Percentiles rank a stretch among this genome's conserved stretches.
These are phyloP conservation scores for Diarsia brunnea DNA, from an alignment of 2,888 invertebrate genomes.

Conservation along the genomic window DNA sequence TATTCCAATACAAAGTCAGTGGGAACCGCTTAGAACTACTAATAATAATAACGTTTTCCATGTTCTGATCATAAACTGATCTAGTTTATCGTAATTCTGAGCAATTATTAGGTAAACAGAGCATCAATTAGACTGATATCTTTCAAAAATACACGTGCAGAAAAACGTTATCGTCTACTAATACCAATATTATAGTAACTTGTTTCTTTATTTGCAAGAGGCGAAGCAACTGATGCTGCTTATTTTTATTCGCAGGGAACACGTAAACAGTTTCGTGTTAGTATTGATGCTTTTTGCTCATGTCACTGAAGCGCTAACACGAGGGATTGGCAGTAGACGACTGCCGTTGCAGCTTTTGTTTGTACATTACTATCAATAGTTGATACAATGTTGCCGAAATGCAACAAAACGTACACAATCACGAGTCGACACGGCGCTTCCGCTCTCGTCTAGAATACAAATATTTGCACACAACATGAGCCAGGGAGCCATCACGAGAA, in stretches of 20 bases:
- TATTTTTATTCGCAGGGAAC: constrained; percentile 30
- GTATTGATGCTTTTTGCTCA: constrained; percentile 48
- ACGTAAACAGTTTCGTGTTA: constrained; percentile 43
- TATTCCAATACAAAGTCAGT: constrained; percentile 57
- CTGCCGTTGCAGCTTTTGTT: constrained; percentile 48
- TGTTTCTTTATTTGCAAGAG: constrained; percentile 23
- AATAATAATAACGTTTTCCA: constrained; percentile 41
- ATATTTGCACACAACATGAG: constrained; percentile 70
- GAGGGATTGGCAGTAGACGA: constrained; percentile 50
- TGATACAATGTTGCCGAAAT: constrained; percentile 67
- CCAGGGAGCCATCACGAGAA: constrained; percentile 43
- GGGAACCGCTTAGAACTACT: constrained; percentile 41
- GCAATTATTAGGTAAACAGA: constrained; percentile 42
- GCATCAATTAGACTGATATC: constrained; percentile 30
- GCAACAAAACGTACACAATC: constrained; percentile 69
- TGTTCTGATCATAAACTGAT: constrained; percentile 40
- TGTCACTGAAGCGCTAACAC: constrained; percentile 28
- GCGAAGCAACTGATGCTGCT: constrained; percentile 17
- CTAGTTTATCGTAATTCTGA: constrained; percentile 27
- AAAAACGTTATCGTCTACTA: constrained; percentile 19
- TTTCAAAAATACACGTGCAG: constrained; percentile 32
- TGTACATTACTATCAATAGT: constrained; percentile 68
- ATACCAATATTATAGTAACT: constrained; percentile 2
- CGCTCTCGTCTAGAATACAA: constrained; percentile 80
- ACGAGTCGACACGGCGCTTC: constrained; percentile 73